Base-by-base conservation (phyloP, 2,888 invertebrate species). In the Nomada ferruginata region DNA sequence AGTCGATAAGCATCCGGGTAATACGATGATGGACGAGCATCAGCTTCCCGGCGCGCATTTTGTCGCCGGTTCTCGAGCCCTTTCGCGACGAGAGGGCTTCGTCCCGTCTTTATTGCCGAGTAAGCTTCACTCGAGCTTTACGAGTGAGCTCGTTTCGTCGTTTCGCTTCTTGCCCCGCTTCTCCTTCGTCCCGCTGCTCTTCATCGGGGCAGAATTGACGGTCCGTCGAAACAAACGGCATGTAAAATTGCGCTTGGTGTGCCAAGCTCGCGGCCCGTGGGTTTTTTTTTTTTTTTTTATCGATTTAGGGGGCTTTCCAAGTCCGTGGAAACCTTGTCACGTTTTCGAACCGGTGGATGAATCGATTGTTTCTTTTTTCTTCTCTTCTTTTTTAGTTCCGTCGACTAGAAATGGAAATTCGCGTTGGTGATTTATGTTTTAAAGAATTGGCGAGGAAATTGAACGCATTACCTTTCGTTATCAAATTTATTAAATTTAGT, bases 21-120 rank as follows among this genome's bases (percentile, higher is more conserved):
- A 80, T 64, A 63, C 77, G 80, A 80, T 72, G 80, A 77, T 80
- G 72, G 64, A 80, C 72, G 80, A 80, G 76, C 55, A 57, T 55
- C 70, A 64, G 11, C 18, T 65, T 20, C 61, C 23, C 42, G 66
- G 52, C 15, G 55, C 36, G 44, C 57, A 71, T 57, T 77, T 77
- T 68, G 80, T 80, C 76, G 72, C 66, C 65, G n/a, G 23, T 53
- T 55, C 65, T 65, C 52, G 55, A 71, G 57, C 42, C 65, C 13
- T 42, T 59, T 9, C 59, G n/a, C 15, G 47, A 36, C 50, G 44
- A 50, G 55, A 26, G 59, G 59, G 50, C 26, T 52, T 47, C 68
- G 61, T 23, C 77, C 47, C 78, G 47, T 65, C 75, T 79, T 79
- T 81, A 85, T 83, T 85, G 87, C 84, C 81, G 84, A 83, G 84